Percentiles rank a stretch among this genome's conserved stretches.
These are phyloP conservation scores for Lepidocolaptes lacrymiger DNA, from an alignment of 2,797 vertebrate genomes.

Conservation along the genomic window DNA sequence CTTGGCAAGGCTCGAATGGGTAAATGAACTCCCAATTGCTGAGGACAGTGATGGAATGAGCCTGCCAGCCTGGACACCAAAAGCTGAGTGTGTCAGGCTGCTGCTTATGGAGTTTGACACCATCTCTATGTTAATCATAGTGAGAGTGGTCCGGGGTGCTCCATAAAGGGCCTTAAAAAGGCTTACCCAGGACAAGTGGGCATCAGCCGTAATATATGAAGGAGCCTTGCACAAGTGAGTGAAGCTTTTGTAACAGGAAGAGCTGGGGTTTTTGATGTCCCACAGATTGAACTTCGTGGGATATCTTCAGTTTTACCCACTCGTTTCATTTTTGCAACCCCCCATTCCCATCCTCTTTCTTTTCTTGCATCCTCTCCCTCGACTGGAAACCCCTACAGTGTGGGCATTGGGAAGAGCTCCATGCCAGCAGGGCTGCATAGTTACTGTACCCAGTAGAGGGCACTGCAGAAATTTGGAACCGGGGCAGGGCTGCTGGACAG, in stretches of 20 bases:
- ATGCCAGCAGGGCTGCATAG: accelerated
- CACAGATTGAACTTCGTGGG: background rate
- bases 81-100: background rate
- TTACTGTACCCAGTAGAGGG: background rate
- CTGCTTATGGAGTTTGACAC: background rate
- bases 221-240: background rate
- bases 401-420: background rate
- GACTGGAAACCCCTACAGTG: background rate
- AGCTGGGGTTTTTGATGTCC: background rate
- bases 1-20: background rate
- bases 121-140: background rate
- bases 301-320: background rate
- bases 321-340: background rate
- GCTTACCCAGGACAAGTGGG: background rate
- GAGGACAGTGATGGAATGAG: background rate
- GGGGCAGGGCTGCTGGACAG: background rate
- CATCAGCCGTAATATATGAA: background rate
- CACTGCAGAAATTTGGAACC: background rate
- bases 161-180: background rate
- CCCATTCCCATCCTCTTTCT: background rate
- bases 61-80: background rate
- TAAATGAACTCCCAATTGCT: background rate
- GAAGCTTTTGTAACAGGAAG: background rate
- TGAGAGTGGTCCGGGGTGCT: background rate
- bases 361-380: background rate